Evolutionary conservation across 2,888 invertebrate genomes (phyloP), one percentile per base, ranked within the genome.

Genomic region (Sinopyrophorus schimmeli): DNA sequence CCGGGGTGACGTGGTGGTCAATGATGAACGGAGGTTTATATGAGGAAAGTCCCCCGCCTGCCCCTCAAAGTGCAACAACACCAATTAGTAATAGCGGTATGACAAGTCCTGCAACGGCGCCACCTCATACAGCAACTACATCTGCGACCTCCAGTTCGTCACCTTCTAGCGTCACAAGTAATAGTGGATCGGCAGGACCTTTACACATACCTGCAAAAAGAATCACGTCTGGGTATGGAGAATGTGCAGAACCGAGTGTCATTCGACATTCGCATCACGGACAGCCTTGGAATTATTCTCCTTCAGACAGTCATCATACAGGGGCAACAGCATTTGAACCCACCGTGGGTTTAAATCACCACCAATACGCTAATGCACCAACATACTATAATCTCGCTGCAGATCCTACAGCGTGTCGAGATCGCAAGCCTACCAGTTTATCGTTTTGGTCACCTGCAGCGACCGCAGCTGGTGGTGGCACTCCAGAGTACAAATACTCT

Each of bases 201-300:
- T 79, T 92, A 56, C 92, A 92, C 78, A 92, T 92, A 76, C 92
- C 92, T 59, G 92, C 92, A 67, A 92, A 92, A 76, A 80, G 91
- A 68, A 76, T 80, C 47, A 75, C 77, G 15, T 73, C 80, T 47
- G 74, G 65, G 54, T 78, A 75, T 61, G 80, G 77, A 54, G 75
- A 70, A 59, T 76, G 68, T 64, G 79, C 80, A 49, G 81, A 81
- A 66, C 81, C 83, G 38, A 84, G 87, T 30, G 89, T 89, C 66
- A 88, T 88, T 66, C 77, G 88, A 59, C 87, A 88, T 76, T 83
- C 87, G 62, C 85, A 84, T 60, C 76, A 69, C 63, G 73, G 74
- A 60, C 82, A 80, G 60, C 78, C 83, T 52, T 87, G 87, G 87
- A 84, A 82, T 65, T 87, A 87, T 72, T 84, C 85, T 17, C 85